Evolutionary conservation across 2,113 vertebrate genomes (phyloP).

Genomic region (Eclectus roratus): DNA sequence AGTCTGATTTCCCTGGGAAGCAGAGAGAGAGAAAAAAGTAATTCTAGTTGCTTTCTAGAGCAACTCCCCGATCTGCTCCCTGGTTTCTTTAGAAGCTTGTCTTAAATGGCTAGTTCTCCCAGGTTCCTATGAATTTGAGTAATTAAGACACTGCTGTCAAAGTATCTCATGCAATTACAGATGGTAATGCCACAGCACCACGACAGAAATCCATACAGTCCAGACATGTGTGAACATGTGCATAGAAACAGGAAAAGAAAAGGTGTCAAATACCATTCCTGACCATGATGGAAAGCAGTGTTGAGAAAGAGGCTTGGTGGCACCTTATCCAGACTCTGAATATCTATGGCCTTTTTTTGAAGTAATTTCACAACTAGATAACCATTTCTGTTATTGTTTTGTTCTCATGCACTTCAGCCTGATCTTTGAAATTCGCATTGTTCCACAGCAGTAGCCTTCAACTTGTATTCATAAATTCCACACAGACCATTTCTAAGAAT

Average conservation of each 20-base stretch:
- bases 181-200: not conserved
- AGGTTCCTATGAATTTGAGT: not conserved
- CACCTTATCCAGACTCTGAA: not conserved
- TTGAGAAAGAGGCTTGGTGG: not conserved
- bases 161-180: not conserved
- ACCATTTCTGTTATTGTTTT: not conserved
- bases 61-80: not conserved
- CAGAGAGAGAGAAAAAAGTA: not conserved
- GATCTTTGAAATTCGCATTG: not conserved
- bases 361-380: not conserved
- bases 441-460: not conserved
- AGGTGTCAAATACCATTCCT: not conserved
- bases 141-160: not conserved
- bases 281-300: not conserved
- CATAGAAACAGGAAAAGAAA: not conserved
- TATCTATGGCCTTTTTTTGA: not conserved
- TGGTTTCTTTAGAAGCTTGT: not conserved
- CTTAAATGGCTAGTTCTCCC: not conserved
- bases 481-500: not conserved
- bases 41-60: not conserved
- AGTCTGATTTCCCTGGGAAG: not conserved
- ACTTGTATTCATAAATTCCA: not conserved
- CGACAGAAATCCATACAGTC: not conserved
- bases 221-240: rapidly evolving
- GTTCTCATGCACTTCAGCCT: not conserved